These are phyloP conservation scores for Pempheris klunzingeri DNA, from an alignment of 2,797 vertebrate species.

Conservation along the genomic window DNA sequence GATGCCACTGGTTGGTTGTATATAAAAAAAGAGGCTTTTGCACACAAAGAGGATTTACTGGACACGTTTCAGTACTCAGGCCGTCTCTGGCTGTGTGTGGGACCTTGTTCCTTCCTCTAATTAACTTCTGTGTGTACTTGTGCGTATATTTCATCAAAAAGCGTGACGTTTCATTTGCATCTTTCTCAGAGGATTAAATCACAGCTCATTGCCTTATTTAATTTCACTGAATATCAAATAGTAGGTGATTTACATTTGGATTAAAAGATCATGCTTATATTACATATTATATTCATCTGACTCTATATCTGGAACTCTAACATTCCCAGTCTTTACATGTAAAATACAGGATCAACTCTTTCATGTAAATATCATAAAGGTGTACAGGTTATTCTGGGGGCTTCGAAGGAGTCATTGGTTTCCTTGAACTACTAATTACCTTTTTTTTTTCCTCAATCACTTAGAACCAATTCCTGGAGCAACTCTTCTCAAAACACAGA, in stretches of 20 bases:
- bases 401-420: neutral
- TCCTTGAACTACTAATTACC: neutral
- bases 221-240: constrained; percentile 24
- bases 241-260: neutral
- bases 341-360: neutral
- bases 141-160: constrained; percentile 18
- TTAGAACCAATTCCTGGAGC: too few species aligned
- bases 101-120: neutral
- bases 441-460: too few species aligned
- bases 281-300: too few species aligned
- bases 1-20: too few species aligned
- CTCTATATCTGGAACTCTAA: too few species aligned
- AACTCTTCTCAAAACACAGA: too few species aligned
- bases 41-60: neutral
- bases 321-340: neutral
- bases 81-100: neutral
- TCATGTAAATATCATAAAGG: too few species aligned
- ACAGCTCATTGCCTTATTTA: constrained; percentile 5
- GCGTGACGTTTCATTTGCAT: constrained; percentile 7
- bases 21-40: neutral
- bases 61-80: neutral
- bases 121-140: too few species aligned
- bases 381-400: too few species aligned
- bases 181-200: neutral
- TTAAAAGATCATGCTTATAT: too few species aligned